phyloP scores from a whole-genome alignment of 2,113 vertebrate species.

The Saguinus midas region DNA sequence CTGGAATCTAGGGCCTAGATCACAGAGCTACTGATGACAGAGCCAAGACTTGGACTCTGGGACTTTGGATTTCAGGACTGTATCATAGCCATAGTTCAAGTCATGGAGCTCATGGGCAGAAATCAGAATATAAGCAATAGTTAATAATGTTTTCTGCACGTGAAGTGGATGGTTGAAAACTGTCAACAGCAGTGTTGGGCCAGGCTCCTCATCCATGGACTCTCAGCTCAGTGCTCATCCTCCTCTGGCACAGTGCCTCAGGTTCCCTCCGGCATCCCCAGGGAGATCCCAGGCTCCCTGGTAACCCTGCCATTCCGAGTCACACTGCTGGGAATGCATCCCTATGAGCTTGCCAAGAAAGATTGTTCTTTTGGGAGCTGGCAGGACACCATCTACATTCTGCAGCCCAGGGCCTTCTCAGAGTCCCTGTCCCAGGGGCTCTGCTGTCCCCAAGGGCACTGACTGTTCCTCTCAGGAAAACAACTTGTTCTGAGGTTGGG shows the following conservation, averaged over 20 bases:
- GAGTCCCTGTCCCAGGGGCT: not conserved
- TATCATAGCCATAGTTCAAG: not conserved
- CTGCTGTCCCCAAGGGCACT: slow-evolving; percentile 25
- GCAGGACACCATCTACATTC: slow-evolving; percentile 15
- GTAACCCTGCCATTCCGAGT: slow-evolving; percentile 31
- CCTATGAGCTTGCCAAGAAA: slow-evolving; percentile 20
- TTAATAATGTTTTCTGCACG: not conserved
- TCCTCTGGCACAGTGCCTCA: not conserved
- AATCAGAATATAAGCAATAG: not conserved
- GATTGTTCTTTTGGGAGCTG: slow-evolving; percentile 48
- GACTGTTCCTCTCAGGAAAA: slow-evolving; percentile 40
- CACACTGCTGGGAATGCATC: not conserved
- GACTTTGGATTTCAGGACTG: not conserved
- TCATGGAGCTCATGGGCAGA: not conserved
- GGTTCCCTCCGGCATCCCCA: not conserved
- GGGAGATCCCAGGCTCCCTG: not conserved
- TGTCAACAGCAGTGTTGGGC: not conserved
- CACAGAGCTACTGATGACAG: not conserved
- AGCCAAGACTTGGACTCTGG: not conserved
- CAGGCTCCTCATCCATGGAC: not conserved
- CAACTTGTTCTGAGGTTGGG: not conserved
- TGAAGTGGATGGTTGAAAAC: not conserved
- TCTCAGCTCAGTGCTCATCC: not conserved
- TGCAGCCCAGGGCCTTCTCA: not conserved
- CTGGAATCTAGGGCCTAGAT: not conserved